These are phyloP conservation scores for Tachina lurida DNA, from an alignment of 2,888 invertebrate genomes.

Conservation along the genomic window DNA sequence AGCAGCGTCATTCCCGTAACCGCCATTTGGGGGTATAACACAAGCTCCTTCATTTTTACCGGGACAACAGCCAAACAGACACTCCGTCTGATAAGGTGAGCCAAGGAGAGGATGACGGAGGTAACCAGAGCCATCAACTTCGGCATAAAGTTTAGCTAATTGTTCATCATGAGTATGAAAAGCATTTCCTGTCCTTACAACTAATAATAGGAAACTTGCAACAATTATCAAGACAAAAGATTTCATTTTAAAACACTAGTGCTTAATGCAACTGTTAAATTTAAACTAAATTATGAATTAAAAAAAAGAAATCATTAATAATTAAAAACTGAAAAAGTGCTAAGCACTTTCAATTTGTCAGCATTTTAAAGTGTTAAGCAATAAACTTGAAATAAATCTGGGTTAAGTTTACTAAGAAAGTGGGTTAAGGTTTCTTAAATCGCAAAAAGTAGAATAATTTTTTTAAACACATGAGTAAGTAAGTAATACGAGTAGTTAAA, in stretches of 20 bases:
- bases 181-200: accelerated
- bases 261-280: neutral
- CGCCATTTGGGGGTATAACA: neutral
- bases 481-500: too few relatives aligned
- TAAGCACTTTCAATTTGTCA: neutral
- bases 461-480: too few relatives aligned
- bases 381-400: neutral
- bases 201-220: neutral
- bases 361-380: neutral
- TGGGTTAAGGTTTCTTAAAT: too few relatives aligned
- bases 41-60: neutral
- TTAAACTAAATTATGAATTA: neutral
- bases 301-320: neutral
- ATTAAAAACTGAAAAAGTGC: neutral
- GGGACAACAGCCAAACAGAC: slow-evolving; percentile 8
- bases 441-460: too few relatives aligned
- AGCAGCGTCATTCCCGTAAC: neutral
- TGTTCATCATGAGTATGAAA: neutral
- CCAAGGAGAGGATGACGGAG: neutral
- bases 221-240: neutral
- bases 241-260: neutral
- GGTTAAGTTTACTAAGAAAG: too few relatives aligned
- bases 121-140: slow-evolving; percentile 13
- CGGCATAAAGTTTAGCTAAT: slow-evolving; percentile 5
- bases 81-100: neutral